A percentile compares a stretch with the other conserved stretches of the same genome.
Conservation (phyloP, 2,113 vertebrate genomes). For the Pipra filicauda region DNA sequence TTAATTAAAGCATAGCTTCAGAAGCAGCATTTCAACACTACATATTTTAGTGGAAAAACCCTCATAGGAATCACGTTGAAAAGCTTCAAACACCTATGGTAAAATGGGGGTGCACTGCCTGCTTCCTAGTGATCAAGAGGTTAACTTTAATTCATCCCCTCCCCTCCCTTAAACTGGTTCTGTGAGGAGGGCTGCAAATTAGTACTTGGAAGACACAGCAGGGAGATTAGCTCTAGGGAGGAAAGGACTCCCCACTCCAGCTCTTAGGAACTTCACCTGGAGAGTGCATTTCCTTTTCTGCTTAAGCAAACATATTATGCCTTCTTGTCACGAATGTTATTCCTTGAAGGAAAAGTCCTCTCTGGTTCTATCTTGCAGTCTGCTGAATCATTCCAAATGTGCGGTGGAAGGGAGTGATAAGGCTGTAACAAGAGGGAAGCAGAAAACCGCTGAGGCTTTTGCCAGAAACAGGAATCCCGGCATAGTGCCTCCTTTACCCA, state of each 20-base stretch:
- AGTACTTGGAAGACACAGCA: slow-evolving; percentile 12
- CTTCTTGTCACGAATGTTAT: neutral
- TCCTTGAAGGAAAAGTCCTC: slow-evolving; percentile 15
- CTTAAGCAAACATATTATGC: neutral
- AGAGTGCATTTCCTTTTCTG: slow-evolving; percentile 2
- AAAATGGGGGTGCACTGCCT: neutral
- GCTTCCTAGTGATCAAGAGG: neutral
- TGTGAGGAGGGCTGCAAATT: slow-evolving; percentile 37
- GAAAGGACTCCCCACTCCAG: neutral
- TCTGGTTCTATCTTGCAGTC: neutral
- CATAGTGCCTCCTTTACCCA: neutral
- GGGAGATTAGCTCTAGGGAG: slow-evolving; percentile 29
- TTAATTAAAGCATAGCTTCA: neutral
- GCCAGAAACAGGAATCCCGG: neutral
- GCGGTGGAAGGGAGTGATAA: neutral
- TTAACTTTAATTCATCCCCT: slow-evolving; percentile 30
- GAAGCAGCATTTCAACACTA: neutral
- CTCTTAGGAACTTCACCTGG: slow-evolving; percentile 14
- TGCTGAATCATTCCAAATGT: neutral
- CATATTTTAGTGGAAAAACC: neutral
- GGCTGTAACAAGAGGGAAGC: neutral
- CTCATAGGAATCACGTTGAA: neutral
- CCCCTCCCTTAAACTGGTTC: slow-evolving; percentile 37
- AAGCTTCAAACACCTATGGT: neutral
- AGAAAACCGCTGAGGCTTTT: neutral